Evolutionary conservation across 2,888 invertebrate species (phyloP).

Genomic region (Cabera pusaria): DNA sequence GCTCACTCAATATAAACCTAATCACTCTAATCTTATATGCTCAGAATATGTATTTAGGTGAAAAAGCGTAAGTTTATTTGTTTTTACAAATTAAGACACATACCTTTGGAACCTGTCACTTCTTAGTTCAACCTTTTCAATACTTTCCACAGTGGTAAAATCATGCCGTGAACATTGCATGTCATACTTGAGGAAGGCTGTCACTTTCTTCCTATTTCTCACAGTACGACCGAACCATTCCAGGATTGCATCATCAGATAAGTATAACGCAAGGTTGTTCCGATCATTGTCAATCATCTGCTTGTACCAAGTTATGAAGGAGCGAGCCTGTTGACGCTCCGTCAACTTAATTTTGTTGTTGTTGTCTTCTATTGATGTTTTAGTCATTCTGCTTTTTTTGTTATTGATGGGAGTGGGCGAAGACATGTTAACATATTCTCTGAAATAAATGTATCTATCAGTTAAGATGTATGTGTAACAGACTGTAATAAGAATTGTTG

Average conservation of each 20-base stretch:
- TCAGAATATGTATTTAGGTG: too few species aligned
- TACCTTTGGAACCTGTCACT: conserved; percentile 56
- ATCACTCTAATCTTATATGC: too few species aligned
- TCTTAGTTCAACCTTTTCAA: conserved; percentile 59
- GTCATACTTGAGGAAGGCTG: conserved; percentile 79
- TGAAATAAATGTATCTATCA: conserved; percentile 35
- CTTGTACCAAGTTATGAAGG: conserved; percentile 74
- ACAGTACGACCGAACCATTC: conserved; percentile 87
- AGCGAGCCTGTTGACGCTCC: conserved; percentile 59
- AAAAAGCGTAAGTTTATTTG: too few species aligned
- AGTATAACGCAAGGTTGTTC: conserved; percentile 68
- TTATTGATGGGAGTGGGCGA: conserved; percentile 46
- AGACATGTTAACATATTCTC: conserved; percentile 57
- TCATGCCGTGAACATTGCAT: conserved; percentile 79
- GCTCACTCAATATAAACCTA: too few species aligned
- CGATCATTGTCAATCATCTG: conserved; percentile 77
- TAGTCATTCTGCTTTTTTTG: conserved; percentile 36
- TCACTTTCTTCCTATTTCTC: conserved; percentile 82
- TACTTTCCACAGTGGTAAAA: conserved; percentile 70
- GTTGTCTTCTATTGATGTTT: conserved; percentile 42
- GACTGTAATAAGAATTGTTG: too few species aligned
- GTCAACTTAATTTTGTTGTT: conserved; percentile 48
- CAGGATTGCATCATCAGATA: conserved; percentile 78
- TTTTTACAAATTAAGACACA: conserved; percentile 29
- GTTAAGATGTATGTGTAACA: too few species aligned